Evolutionary conservation across 2,113 vertebrate genomes (phyloP), one percentile per base, ranked within the genome.

Genomic region (Origma solitaria): DNA sequence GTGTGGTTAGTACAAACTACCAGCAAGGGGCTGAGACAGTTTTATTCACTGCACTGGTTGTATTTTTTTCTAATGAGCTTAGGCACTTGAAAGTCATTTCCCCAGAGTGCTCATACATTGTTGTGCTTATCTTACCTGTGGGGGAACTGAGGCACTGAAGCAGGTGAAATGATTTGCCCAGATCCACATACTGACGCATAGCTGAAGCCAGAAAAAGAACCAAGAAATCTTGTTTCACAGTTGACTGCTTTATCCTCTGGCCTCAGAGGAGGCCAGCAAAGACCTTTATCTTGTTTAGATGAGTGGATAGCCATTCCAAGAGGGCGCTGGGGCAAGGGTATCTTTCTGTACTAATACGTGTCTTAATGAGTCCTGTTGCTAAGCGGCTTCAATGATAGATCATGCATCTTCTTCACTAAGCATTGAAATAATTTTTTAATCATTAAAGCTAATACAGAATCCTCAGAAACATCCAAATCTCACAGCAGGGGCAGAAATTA

Each of bases 401-500:
- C 80, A 51, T 56, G 68, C 79, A 88, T 84, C 95, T 94, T 95
- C 87, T 75, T 92, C 68, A n/a, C 71, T 92, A 93, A 94, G 85
- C 82, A 88, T 60, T 93, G 56, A 96, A 96, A 93, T 95, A 90
- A 80, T 91, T 95, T 97, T 97, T 95, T 94, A 95, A 95, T 96
- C 86, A 97, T 93, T 95, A 84, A 95, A 94, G 90, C 79, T 95
- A 94, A 96, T 93, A 94, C 10, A 81, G 80, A 94, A 93, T 88
- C 60, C 82, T 96, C 75, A 70, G 84, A 94, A 96, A 85, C 75
- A 94, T 89, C 87, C 90, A 83, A 90, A 92, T 93, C 93, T 97
- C 94, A 82, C 93, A 95, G 94, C 92, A 70, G 82, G 91, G 71
- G 50, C 82, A 95, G 87, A 86, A 95, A 96, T 96, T 94, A 97